Conservation (phyloP, 2,113 vertebrate genomes). For the Rhea americana region DNA sequence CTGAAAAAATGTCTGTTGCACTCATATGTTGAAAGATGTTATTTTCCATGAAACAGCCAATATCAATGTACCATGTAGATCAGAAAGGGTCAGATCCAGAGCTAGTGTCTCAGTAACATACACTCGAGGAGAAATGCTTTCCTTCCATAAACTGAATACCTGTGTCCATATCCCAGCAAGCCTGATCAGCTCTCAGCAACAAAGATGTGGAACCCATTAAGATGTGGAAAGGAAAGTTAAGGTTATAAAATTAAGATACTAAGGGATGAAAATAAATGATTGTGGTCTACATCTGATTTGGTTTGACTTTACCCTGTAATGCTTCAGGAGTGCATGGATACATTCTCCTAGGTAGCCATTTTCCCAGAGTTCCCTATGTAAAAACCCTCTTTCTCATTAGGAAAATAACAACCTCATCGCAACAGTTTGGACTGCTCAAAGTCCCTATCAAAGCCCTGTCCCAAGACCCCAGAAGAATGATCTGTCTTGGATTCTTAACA, state of each 20-base stretch:
- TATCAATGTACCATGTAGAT: not conserved
- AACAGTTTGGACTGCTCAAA: not conserved
- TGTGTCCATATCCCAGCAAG: not conserved
- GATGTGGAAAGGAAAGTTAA: not conserved
- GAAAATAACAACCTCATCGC: not conserved
- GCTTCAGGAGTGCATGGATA: not conserved
- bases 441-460: not conserved
- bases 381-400: not conserved
- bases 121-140: not conserved
- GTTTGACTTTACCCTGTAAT: not conserved
- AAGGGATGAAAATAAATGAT: not conserved
- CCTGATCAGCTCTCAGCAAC: not conserved
- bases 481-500: not conserved
- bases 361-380: not conserved
- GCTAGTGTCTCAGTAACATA: not conserved
- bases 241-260: not conserved
- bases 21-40: not conserved
- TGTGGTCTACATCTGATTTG: not conserved
- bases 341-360: not conserved
- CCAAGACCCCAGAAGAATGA: not conserved
- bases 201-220: not conserved
- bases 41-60: not conserved
- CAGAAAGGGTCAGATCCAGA: not conserved
- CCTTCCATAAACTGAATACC: not conserved
- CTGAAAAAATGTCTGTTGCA: not conserved